These are phyloP conservation scores for Panagrolaimus sp. DNA, from an alignment of 1,140 invertebrate genomes.

Conservation along the genomic window DNA sequence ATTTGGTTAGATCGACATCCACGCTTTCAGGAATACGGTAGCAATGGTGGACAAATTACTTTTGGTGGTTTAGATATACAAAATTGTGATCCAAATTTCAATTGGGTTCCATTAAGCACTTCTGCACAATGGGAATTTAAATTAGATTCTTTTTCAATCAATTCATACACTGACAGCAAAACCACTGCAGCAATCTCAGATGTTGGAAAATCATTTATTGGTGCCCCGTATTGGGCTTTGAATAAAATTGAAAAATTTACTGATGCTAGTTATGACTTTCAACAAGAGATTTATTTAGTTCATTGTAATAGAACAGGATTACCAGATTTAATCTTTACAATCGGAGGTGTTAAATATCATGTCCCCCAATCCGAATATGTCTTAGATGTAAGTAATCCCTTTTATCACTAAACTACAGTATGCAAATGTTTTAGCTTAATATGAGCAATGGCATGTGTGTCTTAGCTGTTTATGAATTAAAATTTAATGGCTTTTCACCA, in stretches of 20 bases:
- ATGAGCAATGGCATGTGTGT: conserved; percentile 9
- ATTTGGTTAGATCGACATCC: conserved; percentile 4
- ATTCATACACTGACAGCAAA: neutral
- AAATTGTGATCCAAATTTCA: conserved; percentile 6
- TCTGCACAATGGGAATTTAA: neutral
- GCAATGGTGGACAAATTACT: conserved; percentile 5
- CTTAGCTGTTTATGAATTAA: neutral
- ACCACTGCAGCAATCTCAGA: neutral
- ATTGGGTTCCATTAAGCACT: conserved; percentile 7
- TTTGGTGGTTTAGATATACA: conserved; percentile 4
- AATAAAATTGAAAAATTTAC: conserved; percentile 12
- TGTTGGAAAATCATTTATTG: neutral
- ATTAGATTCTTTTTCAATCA: neutral
- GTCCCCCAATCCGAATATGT: conserved; percentile 9
- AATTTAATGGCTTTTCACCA: neutral
- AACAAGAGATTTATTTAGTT: neutral
- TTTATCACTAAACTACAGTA: neutral
- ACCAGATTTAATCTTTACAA: conserved; percentile 9
- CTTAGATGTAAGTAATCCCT: neutral
- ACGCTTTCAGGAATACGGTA: neutral
- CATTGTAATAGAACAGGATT: conserved; percentile 6
- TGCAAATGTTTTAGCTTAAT: neutral
- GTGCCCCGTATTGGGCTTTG: neutral
- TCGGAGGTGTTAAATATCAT: neutral
- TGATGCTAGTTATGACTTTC: neutral